Evolutionary conservation across 2,113 vertebrate species (phyloP).

Genomic region (Atractosteus spatula): DNA sequence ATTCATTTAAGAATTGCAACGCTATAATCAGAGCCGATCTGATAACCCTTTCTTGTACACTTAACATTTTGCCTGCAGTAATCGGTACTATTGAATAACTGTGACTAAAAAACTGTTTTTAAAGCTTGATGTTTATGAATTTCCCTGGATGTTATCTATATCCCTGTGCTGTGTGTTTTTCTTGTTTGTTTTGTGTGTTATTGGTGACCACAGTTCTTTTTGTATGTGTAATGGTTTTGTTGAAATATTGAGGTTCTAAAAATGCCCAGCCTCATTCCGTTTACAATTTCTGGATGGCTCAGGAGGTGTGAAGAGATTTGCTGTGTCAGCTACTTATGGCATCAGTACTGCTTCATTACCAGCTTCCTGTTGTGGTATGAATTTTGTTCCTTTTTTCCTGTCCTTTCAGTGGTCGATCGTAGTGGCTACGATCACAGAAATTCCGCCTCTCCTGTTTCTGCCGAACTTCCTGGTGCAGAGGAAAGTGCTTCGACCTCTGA

Average conservation of each 20-base stretch:
- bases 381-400: background rate
- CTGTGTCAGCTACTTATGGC: too few species aligned
- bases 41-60: slow-evolving; percentile 24
- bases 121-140: slow-evolving; percentile 13
- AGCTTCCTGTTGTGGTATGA: background rate
- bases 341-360: background rate
- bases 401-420: slow-evolving; percentile 83
- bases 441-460: slow-evolving; percentile 85
- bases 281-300: too few species aligned
- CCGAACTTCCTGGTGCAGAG: slow-evolving; percentile 93
- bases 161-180: slow-evolving; percentile 20
- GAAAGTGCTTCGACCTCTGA: slow-evolving; percentile 84
- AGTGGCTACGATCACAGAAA: slow-evolving; percentile 93
- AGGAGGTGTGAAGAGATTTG: too few species aligned
- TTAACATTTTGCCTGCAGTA: slow-evolving; percentile 35
- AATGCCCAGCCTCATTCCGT: background rate
- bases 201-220: slow-evolving; percentile 3
- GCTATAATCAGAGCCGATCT: slow-evolving; percentile 18
- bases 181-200: slow-evolving; percentile 19
- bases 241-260: slow-evolving; percentile 1
- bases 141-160: slow-evolving; percentile 10
- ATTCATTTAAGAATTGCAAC: slow-evolving; percentile 29
- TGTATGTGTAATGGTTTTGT: slow-evolving; percentile 8
- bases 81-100: slow-evolving; percentile 23
- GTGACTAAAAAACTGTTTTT: slow-evolving; percentile 17